A percentile compares a stretch with the other conserved stretches of the same genome.
Evolutionary conservation across 2,113 vertebrate genomes (phyloP).

Genomic region (Hippocampus mohnikei): DNA sequence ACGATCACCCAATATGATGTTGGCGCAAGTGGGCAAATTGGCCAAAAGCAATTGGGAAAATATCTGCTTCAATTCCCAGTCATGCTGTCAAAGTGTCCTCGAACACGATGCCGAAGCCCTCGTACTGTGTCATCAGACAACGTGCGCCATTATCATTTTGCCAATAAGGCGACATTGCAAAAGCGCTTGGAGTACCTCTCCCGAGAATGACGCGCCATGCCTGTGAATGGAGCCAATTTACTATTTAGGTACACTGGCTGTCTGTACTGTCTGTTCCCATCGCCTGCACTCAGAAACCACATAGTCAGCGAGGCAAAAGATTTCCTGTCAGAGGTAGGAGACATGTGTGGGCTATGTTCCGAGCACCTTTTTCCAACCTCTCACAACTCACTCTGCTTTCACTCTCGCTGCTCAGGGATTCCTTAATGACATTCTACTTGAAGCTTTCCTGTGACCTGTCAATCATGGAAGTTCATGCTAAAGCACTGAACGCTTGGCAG

Average conservation of each 20-base stretch:
- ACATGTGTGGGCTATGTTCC: neutral
- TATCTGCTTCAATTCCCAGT: neutral
- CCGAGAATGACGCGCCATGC: neutral
- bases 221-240: neutral
- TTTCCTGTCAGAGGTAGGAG: conserved; percentile 43
- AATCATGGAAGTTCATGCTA: conserved; percentile 50
- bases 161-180: neutral
- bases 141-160: neutral
- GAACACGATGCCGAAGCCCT: neutral
- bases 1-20: neutral
- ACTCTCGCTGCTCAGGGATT: conserved; percentile 55
- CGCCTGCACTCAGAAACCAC: conserved; percentile 42
- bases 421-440: conserved; percentile 48
- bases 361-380: conserved; percentile 30
- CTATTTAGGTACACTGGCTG: conserved; percentile 12
- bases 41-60: neutral
- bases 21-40: neutral
- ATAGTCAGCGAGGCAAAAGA: conserved; percentile 30
- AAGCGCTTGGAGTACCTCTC: neutral
- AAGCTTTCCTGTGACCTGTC: conserved; percentile 41
- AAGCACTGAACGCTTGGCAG: conserved; percentile 26
- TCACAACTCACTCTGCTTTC: conserved; percentile 21
- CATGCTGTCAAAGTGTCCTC: neutral
- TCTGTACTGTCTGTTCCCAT: conserved; percentile 19
- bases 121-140: neutral